Evolutionary conservation across 2,888 invertebrate genomes (phyloP), one percentile per base, ranked within the genome.

Genomic region (Euzetes globulus): DNA sequence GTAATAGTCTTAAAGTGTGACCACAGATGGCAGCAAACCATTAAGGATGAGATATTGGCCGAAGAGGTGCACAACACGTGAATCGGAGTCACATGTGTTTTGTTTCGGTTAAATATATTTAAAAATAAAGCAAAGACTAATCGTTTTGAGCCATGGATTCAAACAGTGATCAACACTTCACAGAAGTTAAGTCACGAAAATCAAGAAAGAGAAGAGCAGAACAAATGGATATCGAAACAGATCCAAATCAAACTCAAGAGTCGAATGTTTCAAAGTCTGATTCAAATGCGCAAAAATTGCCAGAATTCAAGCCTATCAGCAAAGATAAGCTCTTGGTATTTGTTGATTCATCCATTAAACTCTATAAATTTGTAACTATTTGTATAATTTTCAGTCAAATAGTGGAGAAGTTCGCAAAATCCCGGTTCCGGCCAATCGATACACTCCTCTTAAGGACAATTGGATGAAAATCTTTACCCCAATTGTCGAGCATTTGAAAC

Each of bases 381-480:
- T 17, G 6, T 73, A 7, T 25, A 25, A 13, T 71, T 6, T 22
- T 41, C 58, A 72, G 55, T 37, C 29, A n/a, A 72, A 72, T 4
- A 78, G 75, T 22, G 68, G 33, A n/a, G 75, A 75, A 45, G 27
- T 72, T 5, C 73, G 83, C 33, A 82, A 82, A 78, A 79, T 99
- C 50, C 84, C 91, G 9, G 94, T 99, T n/a, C 99, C 99, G 17
- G 87, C 91, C 6, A 92, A 99, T 80, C 89, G 99, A 82, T 94
- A 92, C 80, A 90, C 93, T 11, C 95, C 98, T 0, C 84, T 99
- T 11, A 97, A 96, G 84, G 92, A 96, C 81, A 92, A 91, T 81
- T 99, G 99, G 99, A 85, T 94, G 83, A 94, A 97, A 84, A 94
- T 99, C 79, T 95, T 95, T 81, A 91, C 92, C 70, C 97, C 99